Evolutionary conservation across 2,113 vertebrate species (phyloP).

Genomic region (Nettapus auritus): DNA sequence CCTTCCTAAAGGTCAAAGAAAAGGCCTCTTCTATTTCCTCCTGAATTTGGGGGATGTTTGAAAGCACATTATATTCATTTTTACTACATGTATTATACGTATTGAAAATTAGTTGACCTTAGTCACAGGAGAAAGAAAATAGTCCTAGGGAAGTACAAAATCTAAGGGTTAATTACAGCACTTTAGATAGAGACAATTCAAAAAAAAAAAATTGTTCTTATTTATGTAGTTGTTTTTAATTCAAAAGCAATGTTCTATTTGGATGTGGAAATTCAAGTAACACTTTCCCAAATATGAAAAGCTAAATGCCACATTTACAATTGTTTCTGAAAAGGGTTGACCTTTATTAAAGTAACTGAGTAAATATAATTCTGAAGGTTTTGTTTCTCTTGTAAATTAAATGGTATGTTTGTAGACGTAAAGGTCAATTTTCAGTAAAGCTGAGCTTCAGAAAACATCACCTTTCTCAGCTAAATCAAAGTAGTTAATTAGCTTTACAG

Average conservation of each 20-base stretch:
- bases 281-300: slow-evolving; percentile 73
- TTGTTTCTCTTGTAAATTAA: slow-evolving; percentile 82
- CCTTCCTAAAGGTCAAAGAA: slow-evolving; percentile 67
- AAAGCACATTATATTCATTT: slow-evolving; percentile 51
- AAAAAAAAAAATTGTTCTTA: slow-evolving; percentile 49
- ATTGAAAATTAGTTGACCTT: neutral
- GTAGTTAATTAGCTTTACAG: slow-evolving; percentile 78
- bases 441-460: slow-evolving; percentile 58
- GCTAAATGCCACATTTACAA: slow-evolving; percentile 83
- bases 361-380: slow-evolving; percentile 78
- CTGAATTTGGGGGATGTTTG: slow-evolving; percentile 31
- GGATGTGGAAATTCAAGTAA: slow-evolving; percentile 69
- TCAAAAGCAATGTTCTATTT: slow-evolving; percentile 44
- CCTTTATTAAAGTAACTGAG: slow-evolving; percentile 80
- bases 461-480: slow-evolving; percentile 70
- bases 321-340: slow-evolving; percentile 79
- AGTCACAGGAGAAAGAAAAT: neutral
- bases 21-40: slow-evolving; percentile 49
- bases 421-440: slow-evolving; percentile 80
- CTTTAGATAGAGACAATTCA: neutral
- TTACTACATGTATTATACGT: neutral
- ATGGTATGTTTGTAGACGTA: slow-evolving; percentile 79
- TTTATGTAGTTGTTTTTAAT: slow-evolving; percentile 64
- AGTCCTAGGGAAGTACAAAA: neutral
- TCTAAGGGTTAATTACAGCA: neutral